phyloP scores from a whole-genome alignment of 2,113 vertebrate genomes.

The Cinclus cinclus region DNA sequence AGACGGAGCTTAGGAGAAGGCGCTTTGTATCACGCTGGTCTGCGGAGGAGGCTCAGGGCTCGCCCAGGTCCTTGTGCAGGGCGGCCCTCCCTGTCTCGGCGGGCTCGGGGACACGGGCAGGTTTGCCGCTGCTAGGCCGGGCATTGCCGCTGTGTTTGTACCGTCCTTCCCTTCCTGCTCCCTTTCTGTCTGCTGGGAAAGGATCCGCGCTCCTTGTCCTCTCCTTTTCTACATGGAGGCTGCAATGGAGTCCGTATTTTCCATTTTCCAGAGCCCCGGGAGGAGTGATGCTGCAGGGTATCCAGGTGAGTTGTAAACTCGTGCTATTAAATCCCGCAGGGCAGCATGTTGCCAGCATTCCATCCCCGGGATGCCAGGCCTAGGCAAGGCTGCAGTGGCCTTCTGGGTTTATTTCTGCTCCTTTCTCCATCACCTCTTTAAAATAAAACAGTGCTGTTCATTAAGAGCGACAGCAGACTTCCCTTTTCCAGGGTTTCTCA shows the following conservation, averaged over 20 bases:
- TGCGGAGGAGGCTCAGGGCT: not conserved
- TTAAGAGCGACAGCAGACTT: not conserved
- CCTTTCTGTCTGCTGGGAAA: too few species aligned
- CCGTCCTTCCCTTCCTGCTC: not conserved
- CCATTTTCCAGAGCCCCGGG: not conserved
- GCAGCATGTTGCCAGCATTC: rapidly evolving
- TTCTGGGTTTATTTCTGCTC: not conserved
- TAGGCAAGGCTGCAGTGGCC: not conserved
- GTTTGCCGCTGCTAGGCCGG: not conserved
- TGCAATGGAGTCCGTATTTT: rapidly evolving
- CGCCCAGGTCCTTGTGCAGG: rapidly evolving
- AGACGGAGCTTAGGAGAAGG: rapidly evolving
- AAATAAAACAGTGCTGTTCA: rapidly evolving
- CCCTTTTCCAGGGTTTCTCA: not conserved
- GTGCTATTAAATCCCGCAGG: rapidly evolving
- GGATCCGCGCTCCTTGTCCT: rapidly evolving
- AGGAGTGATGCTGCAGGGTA: not conserved
- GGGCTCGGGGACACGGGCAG: rapidly evolving
- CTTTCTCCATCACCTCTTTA: not conserved
- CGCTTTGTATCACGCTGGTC: rapidly evolving
- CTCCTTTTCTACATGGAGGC: not conserved
- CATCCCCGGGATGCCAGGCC: not conserved
- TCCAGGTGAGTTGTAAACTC: not conserved
- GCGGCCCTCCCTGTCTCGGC: rapidly evolving
- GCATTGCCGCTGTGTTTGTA: not conserved